Conservation (phyloP, 1,140 invertebrate genomes). For the Anoplophora glabripennis region DNA sequence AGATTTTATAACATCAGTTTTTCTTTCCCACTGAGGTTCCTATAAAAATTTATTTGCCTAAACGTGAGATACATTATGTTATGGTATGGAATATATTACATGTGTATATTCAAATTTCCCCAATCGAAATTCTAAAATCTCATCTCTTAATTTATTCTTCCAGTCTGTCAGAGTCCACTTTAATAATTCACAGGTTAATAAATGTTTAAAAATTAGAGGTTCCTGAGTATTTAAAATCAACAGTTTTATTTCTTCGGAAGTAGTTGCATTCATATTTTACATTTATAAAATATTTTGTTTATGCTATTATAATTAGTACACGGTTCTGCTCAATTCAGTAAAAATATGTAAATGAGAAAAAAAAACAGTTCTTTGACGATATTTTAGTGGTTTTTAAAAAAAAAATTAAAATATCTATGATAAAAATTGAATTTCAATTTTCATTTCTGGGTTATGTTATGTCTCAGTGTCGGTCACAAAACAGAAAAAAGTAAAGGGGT, state of each 20-base stretch:
- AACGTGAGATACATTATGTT: conserved; percentile 20
- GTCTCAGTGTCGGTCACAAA: no score
- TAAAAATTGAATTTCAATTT: no score
- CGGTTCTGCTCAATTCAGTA: no score
- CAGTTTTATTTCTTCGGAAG: background rate
- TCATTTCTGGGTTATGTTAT: no score
- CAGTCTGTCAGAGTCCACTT: conserved; percentile 52
- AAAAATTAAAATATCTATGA: no score
- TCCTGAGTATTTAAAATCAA: background rate
- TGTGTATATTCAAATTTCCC: conserved; percentile 48
- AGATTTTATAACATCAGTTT: conserved; percentile 55
- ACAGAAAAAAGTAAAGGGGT: no score
- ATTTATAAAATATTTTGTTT: no score
- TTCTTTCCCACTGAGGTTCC: conserved; percentile 75
- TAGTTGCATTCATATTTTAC: background rate
- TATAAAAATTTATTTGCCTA: conserved; percentile 36
- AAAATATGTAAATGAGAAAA: no score
- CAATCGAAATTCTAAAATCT: conserved; percentile 51
- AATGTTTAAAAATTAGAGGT: background rate
- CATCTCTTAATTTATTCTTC: conserved; percentile 45
- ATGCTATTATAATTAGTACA: no score
- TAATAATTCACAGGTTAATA: conserved; percentile 32
- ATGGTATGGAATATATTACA: conserved; percentile 36
- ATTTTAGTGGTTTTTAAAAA: no score
- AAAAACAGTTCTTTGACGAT: no score